Conservation (phyloP, 2,113 vertebrate species). For the Murina feae region DNA sequence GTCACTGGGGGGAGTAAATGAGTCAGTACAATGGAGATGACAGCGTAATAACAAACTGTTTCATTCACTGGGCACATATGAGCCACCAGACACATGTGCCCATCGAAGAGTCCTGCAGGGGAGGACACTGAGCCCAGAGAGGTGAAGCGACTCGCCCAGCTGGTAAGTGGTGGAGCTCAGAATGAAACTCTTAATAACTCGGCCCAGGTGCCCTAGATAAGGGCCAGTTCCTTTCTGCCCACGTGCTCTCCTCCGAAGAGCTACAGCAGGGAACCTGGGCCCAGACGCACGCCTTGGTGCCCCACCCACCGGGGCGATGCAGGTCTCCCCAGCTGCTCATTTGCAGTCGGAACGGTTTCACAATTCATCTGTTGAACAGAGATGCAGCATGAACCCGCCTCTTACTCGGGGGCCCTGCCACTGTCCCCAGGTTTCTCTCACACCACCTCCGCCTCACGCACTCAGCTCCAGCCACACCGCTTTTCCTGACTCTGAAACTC, state of each 20-base stretch:
- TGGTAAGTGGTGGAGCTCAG: neutral
- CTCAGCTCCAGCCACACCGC: neutral
- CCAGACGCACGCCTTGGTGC: neutral
- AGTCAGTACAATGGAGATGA: neutral
- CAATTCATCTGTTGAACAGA: neutral
- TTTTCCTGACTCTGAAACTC: neutral
- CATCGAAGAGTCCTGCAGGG: neutral
- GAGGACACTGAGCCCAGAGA: neutral
- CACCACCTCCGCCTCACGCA: neutral
- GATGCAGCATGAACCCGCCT: neutral
- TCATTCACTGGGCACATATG: neutral
- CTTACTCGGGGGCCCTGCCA: fast-evolving
- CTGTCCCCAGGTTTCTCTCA: neutral
- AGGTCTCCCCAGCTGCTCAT: neutral
- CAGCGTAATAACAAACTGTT: neutral
- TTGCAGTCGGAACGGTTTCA: neutral
- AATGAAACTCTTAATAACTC: neutral
- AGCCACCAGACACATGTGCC: neutral
- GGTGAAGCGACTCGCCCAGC: neutral
- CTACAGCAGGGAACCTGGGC: neutral
- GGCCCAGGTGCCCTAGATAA: neutral
- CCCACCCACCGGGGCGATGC: neutral
- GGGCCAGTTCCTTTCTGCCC: neutral
- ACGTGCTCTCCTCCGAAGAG: neutral
- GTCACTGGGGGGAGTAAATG: neutral